These are phyloP conservation scores for Heliconius melpomene DNA, from an alignment of 1,140 invertebrate species.

Conservation along the genomic window DNA sequence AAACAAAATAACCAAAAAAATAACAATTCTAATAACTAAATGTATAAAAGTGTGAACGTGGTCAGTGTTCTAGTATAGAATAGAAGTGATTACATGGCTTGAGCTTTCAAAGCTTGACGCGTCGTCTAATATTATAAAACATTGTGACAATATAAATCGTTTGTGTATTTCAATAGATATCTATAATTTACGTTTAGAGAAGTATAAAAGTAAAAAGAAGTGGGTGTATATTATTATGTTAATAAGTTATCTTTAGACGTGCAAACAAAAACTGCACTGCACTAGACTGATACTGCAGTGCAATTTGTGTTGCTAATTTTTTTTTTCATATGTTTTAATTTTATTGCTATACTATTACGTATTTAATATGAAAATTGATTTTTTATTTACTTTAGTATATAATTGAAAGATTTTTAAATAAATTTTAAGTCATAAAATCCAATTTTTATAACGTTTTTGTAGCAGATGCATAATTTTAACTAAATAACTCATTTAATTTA, in stretches of 20 bases:
- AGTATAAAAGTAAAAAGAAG: constrained; percentile 31
- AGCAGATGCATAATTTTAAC: no score
- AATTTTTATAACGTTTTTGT: neutral
- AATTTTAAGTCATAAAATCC: neutral
- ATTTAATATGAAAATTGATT: neutral
- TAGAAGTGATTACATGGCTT: neutral
- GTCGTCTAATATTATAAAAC: constrained; percentile 73
- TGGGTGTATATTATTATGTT: constrained; percentile 63
- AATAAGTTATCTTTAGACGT: constrained; percentile 75
- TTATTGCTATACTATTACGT: neutral
- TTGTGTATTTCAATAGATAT: constrained; percentile 62
- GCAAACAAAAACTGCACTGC: constrained; percentile 76
- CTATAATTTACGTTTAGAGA: neutral
- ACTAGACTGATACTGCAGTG: constrained; percentile 75
- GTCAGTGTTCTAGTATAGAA: neutral
- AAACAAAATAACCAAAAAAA: constrained; percentile 71
- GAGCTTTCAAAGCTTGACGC: constrained; percentile 52
- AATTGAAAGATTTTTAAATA: neutral
- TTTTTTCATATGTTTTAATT: neutral
- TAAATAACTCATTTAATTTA: no score
- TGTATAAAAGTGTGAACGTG: constrained; percentile 39
- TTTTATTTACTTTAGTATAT: neutral
- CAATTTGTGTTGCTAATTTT: constrained; percentile 79
- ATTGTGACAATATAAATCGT: constrained; percentile 70
- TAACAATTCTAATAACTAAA: constrained; percentile 44